Percentiles rank a stretch among this genome's conserved stretches.
These are phyloP conservation scores for Baccha elongata DNA, from an alignment of 2,888 invertebrate species.

Conservation along the genomic window DNA sequence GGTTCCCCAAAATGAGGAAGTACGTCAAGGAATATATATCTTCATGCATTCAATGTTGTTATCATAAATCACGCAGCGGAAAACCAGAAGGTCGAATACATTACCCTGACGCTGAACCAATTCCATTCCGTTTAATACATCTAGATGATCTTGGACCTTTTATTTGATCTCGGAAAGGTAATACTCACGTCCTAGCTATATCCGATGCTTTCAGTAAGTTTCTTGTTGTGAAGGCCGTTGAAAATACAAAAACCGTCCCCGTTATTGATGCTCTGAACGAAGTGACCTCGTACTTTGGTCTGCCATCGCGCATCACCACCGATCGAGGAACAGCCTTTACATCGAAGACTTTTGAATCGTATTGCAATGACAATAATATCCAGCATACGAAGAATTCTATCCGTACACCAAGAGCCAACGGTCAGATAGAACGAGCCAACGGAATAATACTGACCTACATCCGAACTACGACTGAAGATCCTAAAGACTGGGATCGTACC, in stretches of 20 bases:
- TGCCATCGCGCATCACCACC: constrained; percentile 71
- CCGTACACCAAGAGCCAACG: too few species aligned
- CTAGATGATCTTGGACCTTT: constrained; percentile 71
- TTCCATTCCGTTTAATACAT: constrained; percentile 66
- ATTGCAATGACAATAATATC: constrained; percentile 70
- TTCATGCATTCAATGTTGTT: constrained; percentile 53
- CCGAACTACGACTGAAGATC: too few species aligned
- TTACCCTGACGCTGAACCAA: constrained; percentile 44
- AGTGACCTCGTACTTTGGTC: constrained; percentile 71
- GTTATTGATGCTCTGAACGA: constrained; percentile 45
- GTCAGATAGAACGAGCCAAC: too few species aligned
- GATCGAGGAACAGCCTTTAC: constrained; percentile 76
- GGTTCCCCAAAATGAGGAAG: constrained; percentile 62
- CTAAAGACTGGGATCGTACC: too few species aligned
- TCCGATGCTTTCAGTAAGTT: constrained; percentile 38
- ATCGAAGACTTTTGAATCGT: constrained; percentile 73
- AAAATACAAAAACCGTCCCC: constrained; percentile 34
- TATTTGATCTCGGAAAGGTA: too few species aligned
- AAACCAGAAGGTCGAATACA: constrained; percentile 16
- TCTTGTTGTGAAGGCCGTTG: constrained; percentile 52
- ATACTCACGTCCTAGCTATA: not conserved
- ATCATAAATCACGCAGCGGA: constrained; percentile 3
- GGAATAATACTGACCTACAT: too few species aligned
- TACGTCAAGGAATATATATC: constrained; percentile 25
- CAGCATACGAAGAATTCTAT: constrained; percentile 69